Conservation (phyloP, 2,797 vertebrate genomes). For the Xenops minutus region DNA sequence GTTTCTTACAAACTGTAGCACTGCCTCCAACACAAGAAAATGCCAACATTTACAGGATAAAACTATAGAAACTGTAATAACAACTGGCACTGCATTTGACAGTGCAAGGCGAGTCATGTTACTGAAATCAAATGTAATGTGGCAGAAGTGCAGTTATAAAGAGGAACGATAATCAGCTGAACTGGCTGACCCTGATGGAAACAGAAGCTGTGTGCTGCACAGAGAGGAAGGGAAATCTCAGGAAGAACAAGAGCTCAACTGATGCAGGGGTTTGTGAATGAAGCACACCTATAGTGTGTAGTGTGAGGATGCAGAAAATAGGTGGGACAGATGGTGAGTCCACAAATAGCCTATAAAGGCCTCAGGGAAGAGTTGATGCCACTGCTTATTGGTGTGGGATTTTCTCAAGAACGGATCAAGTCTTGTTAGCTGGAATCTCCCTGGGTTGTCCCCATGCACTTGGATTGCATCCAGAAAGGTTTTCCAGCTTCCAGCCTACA, state of each 20-base stretch:
- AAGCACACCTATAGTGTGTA: background rate
- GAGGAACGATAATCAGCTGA: background rate
- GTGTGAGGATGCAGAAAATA: background rate
- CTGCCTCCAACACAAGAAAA: background rate
- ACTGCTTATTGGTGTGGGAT: background rate
- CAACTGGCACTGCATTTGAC: background rate
- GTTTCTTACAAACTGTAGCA: background rate
- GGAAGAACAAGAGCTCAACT: background rate
- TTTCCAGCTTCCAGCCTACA: background rate
- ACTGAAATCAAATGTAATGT: background rate
- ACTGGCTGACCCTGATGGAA: background rate
- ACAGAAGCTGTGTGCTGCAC: background rate
- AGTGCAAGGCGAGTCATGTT: accelerated
- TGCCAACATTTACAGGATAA: background rate
- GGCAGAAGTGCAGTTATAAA: background rate
- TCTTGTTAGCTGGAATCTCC: accelerated
- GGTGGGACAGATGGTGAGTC: background rate
- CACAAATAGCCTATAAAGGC: background rate
- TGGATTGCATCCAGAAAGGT: background rate
- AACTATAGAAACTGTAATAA: background rate
- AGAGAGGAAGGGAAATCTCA: background rate
- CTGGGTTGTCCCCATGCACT: background rate
- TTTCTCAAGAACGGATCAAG: background rate
- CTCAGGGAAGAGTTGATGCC: background rate
- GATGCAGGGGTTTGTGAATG: background rate